Base-by-base conservation (phyloP, 2,113 vertebrate species). In the Melanocharis versteri region DNA sequence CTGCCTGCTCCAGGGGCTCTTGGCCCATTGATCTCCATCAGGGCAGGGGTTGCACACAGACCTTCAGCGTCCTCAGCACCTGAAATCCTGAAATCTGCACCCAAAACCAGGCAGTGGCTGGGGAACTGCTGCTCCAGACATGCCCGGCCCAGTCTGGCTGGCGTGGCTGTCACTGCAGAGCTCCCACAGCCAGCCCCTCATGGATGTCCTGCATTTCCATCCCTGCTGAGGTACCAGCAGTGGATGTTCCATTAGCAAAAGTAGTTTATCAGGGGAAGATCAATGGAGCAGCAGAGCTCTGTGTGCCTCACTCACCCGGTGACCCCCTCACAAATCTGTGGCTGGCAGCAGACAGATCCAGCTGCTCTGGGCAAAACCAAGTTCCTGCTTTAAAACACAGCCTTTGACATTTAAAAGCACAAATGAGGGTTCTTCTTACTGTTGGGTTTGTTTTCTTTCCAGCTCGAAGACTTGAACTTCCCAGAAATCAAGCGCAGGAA, bases 401-500 rank as follows among this genome's bases (percentile, higher is more conserved):
- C 37, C 8, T 31, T 35, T 13, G 26, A 5, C 37, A 31, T 20
- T 30, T 5, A 3, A 3, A 44, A 68, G 58, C 39, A 85, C 77
- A 57, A 37, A 42, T 23, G 13, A 28, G 69, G 51, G 47, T 35
- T 64, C 11, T 18, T 73, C 90, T 87, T 2, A 91, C 56, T 45
- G 11, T 7, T 64, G 51, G 6, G 3, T 68, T 81, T 33, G 27
- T 66, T 61, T 30, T 35, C 76, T 92, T 70, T 16, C 31, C 73
- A 99, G 99, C 98, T 99, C 65, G 99, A 99, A 95, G 99, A 99
- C 57, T 70, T 99, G 97, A 98, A 99, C 93, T 98, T 99, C 76
- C 99, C 99, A 13, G 98, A 99, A 95, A 98, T 99, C 77, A 99
- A 99, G 78, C 98, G 99, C 18, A 99, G 75, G 96, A 99, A 97